Evolutionary conservation across 2,888 invertebrate species (phyloP).

Genomic region (Ochropleura leucogaster): DNA sequence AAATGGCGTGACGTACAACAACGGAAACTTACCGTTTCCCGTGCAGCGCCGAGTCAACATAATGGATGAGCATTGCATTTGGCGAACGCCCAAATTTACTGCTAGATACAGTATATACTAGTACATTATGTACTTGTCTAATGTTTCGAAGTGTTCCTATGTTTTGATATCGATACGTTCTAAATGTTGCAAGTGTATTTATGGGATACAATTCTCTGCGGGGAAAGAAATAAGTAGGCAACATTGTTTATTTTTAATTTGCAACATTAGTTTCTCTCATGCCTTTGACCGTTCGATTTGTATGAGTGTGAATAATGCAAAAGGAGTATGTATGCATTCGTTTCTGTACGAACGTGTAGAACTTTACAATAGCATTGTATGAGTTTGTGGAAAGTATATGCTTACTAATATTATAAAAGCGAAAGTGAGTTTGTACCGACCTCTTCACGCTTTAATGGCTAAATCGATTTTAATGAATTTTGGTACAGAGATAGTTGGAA

Average conservation of each 20-base stretch:
- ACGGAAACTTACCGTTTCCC: conserved; percentile 75
- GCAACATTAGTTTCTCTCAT: not conserved
- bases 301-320: too few relatives aligned
- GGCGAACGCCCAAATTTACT: conserved; percentile 90
- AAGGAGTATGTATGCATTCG: too few relatives aligned
- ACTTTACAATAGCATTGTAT: too few relatives aligned
- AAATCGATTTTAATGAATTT: too few relatives aligned
- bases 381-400: too few relatives aligned
- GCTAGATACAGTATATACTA: conserved; percentile 80
- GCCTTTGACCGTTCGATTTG: too few relatives aligned
- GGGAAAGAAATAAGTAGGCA: not conserved
- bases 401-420: too few relatives aligned
- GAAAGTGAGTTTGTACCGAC: too few relatives aligned
- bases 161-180: conserved; percentile 45
- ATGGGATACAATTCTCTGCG: not conserved
- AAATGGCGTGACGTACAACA: conserved; percentile 59
- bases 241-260: too few relatives aligned
- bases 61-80: conserved; percentile 90
- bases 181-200: not conserved
- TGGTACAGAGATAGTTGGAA: too few relatives aligned
- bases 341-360: too few relatives aligned
- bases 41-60: conserved; percentile 87
- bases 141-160: conserved; percentile 55
- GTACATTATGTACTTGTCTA: conserved; percentile 67
- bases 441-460: too few relatives aligned